These are phyloP conservation scores for Benitochromis conjunctus DNA, from an alignment of 2,113 vertebrate genomes.

Conservation along the genomic window DNA sequence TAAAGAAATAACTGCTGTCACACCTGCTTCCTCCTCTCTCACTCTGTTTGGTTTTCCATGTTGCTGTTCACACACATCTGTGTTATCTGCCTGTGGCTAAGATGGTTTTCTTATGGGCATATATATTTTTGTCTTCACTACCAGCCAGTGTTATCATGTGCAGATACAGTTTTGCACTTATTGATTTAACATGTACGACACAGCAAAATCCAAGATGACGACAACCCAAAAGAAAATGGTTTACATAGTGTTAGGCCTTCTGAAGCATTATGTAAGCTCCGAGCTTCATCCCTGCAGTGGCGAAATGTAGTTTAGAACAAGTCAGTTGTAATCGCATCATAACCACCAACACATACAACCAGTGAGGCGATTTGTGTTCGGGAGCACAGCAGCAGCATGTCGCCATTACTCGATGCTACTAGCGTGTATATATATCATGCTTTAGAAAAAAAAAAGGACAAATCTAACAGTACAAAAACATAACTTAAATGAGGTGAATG, in stretches of 20 bases:
- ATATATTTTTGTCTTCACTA: background rate
- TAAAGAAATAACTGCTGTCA: background rate
- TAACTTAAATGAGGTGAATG: slow-evolving; percentile 71
- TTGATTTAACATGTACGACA: background rate
- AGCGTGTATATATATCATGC: slow-evolving; percentile 68
- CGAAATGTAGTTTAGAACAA: slow-evolving; percentile 26
- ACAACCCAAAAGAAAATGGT: background rate
- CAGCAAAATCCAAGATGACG: background rate
- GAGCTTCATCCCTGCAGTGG: background rate
- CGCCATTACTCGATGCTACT: slow-evolving; percentile 74
- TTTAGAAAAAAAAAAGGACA: slow-evolving; percentile 56
- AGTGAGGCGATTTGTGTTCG: slow-evolving; percentile 48
- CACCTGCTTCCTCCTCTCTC: background rate
- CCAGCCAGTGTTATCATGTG: background rate
- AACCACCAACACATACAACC: slow-evolving; percentile 13
- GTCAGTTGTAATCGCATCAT: slow-evolving; percentile 37
- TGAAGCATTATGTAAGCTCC: background rate
- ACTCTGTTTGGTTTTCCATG: background rate
- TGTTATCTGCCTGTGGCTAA: background rate
- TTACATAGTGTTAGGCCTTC: background rate
- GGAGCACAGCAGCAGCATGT: slow-evolving; percentile 79
- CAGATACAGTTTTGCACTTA: background rate
- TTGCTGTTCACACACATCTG: background rate
- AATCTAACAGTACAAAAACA: slow-evolving; percentile 62
- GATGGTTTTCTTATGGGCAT: background rate